phyloP scores from a whole-genome alignment of 30 jellyfish, hydroid and myxozoan species.

The Hydra vulgaris region DNA sequence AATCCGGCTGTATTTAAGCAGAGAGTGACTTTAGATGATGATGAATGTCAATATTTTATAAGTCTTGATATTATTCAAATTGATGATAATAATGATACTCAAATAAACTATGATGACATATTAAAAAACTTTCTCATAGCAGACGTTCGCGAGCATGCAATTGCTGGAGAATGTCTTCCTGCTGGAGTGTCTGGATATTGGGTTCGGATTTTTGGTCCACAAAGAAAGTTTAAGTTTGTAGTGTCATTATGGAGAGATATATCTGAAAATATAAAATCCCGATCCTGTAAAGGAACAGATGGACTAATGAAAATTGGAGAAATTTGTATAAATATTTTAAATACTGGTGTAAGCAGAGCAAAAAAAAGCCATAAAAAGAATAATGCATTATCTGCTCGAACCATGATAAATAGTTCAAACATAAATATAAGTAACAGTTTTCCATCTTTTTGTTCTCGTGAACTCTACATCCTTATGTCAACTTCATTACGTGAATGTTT shows the following conservation, averaged over 20 bases:
- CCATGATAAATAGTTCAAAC: not conserved
- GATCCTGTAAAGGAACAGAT: not conserved
- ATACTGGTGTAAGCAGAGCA: conserved; percentile 2
- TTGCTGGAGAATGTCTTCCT: conserved; percentile 52
- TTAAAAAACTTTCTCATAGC: not conserved
- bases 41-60: conserved; percentile 8
- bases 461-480: conserved; percentile 1
- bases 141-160: conserved; percentile 52
- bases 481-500: conserved; percentile 14
- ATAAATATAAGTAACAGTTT: not conserved
- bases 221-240: conserved; percentile 30
- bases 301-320: conserved; percentile 20
- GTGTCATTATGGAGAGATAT: conserved; percentile 45
- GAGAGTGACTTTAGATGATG: not conserved
- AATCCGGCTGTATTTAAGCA: not conserved
- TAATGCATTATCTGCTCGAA: not conserved
- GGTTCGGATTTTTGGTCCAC: conserved; percentile 61
- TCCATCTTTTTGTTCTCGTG: conserved; percentile 22
- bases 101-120: not conserved
- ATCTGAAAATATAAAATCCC: not conserved
- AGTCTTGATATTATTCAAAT: conserved; percentile 15
- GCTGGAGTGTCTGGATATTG: conserved; percentile 72
- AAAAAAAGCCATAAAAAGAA: not conserved
- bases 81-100: not conserved
- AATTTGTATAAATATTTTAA: not conserved